Conservation (phyloP, 53 echinoderm and acorn worm genomes). For the Echinometra lucunter region DNA sequence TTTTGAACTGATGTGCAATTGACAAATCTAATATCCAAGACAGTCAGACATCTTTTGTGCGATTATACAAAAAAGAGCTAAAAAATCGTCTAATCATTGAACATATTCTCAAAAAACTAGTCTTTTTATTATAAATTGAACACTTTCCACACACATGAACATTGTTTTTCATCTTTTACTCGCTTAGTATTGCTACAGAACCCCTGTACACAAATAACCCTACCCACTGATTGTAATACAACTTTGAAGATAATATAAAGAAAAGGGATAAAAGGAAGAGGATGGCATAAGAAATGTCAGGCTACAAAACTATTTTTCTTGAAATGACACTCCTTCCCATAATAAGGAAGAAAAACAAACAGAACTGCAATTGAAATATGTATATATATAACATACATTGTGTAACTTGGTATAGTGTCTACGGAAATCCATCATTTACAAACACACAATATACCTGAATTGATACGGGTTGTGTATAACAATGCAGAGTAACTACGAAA, state of each 20-base stretch:
- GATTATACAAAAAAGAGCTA: conserved; percentile 44
- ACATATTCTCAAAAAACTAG: conserved; percentile 41
- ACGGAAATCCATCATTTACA: conserved; percentile 51
- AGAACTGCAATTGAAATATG: conserved; percentile 31
- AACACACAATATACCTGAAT: conserved; percentile 58
- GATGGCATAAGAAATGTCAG: conserved; percentile 15
- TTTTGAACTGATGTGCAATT: background rate
- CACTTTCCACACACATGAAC: conserved; percentile 53
- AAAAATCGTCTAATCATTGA: conserved; percentile 32
- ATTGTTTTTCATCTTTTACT: conserved; percentile 17
- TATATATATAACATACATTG: conserved; percentile 18
- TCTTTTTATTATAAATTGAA: conserved; percentile 40
- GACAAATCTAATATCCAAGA: conserved; percentile 25
- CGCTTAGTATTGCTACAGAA: conserved; percentile 48
- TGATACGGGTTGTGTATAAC: conserved; percentile 33
- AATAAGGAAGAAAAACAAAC: background rate
- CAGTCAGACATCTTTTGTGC: conserved; percentile 26
- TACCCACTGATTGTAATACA: conserved; percentile 20
- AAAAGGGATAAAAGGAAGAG: background rate
- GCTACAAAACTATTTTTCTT: background rate
- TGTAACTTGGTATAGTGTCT: conserved; percentile 6
- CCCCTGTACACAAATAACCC: conserved; percentile 34
- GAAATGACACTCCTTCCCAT: background rate
- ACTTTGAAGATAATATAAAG: background rate
- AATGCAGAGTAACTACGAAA: conserved; percentile 56